Percentiles rank a stretch among this genome's conserved stretches.
Evolutionary conservation across 2,888 invertebrate species (phyloP).

Genomic region (Cephus pygmeus): DNA sequence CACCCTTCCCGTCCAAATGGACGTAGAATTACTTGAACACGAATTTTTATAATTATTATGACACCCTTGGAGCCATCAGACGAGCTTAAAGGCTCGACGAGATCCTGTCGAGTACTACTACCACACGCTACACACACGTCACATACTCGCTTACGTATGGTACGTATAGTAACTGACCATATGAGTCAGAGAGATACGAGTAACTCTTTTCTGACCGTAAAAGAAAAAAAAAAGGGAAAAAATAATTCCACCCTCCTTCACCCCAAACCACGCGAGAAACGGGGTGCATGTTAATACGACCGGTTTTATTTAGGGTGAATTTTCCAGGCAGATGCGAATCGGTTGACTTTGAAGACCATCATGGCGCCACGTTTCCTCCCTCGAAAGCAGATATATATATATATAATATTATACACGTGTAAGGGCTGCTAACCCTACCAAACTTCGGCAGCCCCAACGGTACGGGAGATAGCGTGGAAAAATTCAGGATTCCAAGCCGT

Average conservation of each 20-base stretch:
- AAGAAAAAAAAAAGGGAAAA: background rate
- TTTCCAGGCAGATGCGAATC: slow-evolving; percentile 15
- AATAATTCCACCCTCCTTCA: background rate
- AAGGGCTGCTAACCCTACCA: background rate
- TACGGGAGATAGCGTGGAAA: background rate
- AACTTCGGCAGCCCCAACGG: background rate
- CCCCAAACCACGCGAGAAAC: slow-evolving; percentile 21
- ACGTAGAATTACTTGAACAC: slow-evolving; percentile 34
- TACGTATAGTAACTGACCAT: background rate
- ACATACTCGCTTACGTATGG: background rate
- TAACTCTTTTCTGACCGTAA: background rate
- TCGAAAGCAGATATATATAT: background rate
- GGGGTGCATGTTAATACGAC: slow-evolving; percentile 41
- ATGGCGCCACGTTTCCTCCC: background rate
- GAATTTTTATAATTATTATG: slow-evolving; percentile 59
- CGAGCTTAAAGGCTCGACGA: slow-evolving; percentile 44
- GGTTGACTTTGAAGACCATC: slow-evolving; percentile 2
- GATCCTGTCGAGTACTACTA: slow-evolving; percentile 21
- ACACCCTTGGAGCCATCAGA: slow-evolving; percentile 37
- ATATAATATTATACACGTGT: background rate
- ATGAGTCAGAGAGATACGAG: background rate
- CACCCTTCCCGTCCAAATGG: slow-evolving; percentile 13
- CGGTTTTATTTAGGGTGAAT: slow-evolving; percentile 26
- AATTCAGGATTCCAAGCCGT: background rate
- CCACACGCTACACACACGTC: background rate